Percentiles rank a stretch among this genome's conserved stretches.
Conservation (phyloP, 2,797 vertebrate genomes). For the Rhabdomys pumilio region DNA sequence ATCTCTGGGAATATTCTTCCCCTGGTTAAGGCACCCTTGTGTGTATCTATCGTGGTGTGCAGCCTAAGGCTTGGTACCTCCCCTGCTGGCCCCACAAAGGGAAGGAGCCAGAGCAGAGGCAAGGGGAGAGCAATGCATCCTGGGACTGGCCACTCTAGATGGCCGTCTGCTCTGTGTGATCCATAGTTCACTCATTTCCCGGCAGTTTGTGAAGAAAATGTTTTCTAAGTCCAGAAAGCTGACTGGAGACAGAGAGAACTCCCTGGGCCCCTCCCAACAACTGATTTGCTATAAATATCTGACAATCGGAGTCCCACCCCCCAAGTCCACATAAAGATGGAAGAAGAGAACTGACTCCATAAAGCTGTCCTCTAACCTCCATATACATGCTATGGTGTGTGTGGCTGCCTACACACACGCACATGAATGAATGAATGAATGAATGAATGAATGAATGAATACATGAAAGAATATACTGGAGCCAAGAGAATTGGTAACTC, state of each 20-base stretch:
- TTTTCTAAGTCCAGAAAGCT: background rate
- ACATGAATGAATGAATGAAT: no score
- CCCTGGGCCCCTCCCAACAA: background rate
- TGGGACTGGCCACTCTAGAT: background rate
- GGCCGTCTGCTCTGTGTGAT: background rate
- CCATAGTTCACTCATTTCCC: background rate
- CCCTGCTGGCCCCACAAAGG: background rate
- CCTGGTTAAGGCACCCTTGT: background rate
- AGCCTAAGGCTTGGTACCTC: background rate
- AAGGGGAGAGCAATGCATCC: background rate
- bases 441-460: background rate
- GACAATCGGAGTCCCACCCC: background rate
- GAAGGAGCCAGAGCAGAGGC: background rate
- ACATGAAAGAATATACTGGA: background rate
- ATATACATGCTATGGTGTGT: background rate
- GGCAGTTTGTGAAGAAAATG: background rate
- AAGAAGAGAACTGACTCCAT: background rate
- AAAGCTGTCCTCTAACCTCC: background rate
- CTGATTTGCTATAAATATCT: fast-evolving
- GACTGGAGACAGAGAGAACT: background rate
- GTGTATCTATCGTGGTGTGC: no score
- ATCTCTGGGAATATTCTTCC: background rate
- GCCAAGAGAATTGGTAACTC: background rate
- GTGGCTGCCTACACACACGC: background rate
- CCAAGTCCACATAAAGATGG: background rate